Evolutionary conservation across 2,113 vertebrate species (phyloP), one percentile per base, ranked within the genome.

Genomic region (Indicator maculatus): DNA sequence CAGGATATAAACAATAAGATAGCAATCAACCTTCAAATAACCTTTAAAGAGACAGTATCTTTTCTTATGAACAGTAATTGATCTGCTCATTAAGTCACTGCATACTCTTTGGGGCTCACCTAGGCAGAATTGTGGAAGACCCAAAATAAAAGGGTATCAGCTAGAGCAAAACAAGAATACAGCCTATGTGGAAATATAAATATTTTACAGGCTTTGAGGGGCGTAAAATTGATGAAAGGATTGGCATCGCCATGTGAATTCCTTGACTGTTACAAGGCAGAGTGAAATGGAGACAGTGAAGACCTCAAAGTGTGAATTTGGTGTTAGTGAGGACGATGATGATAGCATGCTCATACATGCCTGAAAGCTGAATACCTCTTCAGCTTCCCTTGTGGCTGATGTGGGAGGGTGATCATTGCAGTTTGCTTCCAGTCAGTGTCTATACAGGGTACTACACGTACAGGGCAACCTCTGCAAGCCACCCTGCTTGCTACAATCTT

Each of bases 11-110:
- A 97, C 95, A 93, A 97, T 97, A 98, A 98, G 98, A 98, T 99
- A 98, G 98, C 98, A 98, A 98, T 98, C 98, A 98, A 98, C 98
- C 98, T 98, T 98, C 98, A 98, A 98, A 98, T 99, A 98, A 99
- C 98, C 98, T 98, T 98, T 98, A 98, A 97, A 96, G 95, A 97
- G 96, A 97, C 96, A 96, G 86, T 92, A 88, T 95, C 92, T 97
- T 97, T 93, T 92, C 97, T 95, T 97, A 94, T 86, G 97, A 97
- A 58, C 96, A 91, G 94, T 98, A 98, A 98, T 98, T 98, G 98
- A 98, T 98, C 96, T 95, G 95, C 97, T 98, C 98, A 97, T 98
- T 98, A 98, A 97, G 94, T 80, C 93, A 7, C 21, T 53, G 71
- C 66, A 39, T 90, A 90, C 95, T 96, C 88, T 95, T 97, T 79